These are phyloP conservation scores for Ahaetulla prasina DNA, from an alignment of 2,113 vertebrate genomes.

Conservation along the genomic window DNA sequence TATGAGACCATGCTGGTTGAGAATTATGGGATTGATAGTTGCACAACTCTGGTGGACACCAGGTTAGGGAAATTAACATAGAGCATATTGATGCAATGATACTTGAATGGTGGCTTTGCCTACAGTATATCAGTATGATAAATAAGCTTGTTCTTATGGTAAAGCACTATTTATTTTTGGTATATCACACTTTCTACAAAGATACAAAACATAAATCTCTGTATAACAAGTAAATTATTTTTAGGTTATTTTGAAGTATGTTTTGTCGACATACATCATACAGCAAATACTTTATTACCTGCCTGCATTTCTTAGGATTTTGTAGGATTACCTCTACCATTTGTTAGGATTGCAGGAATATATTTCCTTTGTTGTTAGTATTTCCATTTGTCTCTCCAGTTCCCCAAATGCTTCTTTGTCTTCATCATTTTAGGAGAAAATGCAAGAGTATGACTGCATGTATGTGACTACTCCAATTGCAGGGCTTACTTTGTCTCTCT, in stretches of 20 bases:
- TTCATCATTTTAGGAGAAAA: background rate
- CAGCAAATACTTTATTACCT: background rate
- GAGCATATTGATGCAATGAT: background rate
- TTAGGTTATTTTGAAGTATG: background rate
- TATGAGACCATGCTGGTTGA: background rate
- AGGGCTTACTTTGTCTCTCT: background rate
- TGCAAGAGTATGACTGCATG: background rate
- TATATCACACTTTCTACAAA: background rate
- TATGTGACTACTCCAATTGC: background rate
- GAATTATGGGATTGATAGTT: background rate
- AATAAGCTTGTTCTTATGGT: background rate
- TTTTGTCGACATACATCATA: background rate
- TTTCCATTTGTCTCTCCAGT: background rate
- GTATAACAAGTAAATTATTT: background rate
- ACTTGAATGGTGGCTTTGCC: background rate
- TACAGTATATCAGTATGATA: background rate
- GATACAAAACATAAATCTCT: background rate
- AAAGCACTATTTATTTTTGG: background rate
- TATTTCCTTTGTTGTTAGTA: background rate
- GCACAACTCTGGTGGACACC: background rate
- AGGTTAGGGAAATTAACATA: background rate
- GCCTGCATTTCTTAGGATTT: background rate
- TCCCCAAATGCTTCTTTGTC: background rate
- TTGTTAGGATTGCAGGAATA: background rate
- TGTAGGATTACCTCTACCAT: background rate